Conservation (phyloP, 2,113 vertebrate genomes). For the Regulus satrapa region DNA sequence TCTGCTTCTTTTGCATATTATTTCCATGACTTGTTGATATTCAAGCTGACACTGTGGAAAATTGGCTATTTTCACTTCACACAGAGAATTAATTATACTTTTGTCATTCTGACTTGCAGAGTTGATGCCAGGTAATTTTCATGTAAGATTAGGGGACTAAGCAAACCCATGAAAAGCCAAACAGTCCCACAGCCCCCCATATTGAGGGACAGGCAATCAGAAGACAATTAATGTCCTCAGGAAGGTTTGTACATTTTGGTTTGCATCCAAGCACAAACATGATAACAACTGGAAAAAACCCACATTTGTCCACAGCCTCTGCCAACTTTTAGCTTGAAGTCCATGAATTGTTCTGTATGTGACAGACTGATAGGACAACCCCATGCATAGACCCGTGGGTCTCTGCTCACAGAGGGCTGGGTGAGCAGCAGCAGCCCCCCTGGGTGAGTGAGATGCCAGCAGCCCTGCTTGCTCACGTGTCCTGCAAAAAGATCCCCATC, state of each 20-base stretch:
- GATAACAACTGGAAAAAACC: neutral
- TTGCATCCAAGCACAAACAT: neutral
- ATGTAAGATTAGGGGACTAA: neutral
- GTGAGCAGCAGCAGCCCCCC: neutral
- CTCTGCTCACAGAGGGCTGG: fast-evolving
- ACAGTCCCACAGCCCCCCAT: fast-evolving
- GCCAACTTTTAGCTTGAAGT: neutral
- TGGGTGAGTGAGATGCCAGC: neutral
- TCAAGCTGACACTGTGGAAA: neutral
- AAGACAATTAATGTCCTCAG: neutral
- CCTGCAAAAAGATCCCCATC: neutral
- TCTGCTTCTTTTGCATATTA: neutral
- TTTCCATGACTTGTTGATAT: neutral
- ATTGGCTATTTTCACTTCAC: constrained; percentile 8
- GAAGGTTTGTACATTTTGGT: constrained; percentile 8
- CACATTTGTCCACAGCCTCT: neutral
- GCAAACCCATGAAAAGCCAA: neutral
- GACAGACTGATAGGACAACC: neutral
- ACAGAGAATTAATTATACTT: constrained; percentile 23
- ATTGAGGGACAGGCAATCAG: neutral
- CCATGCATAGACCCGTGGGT: fast-evolving
- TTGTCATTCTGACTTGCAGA: neutral
- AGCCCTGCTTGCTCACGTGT: neutral
- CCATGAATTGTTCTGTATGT: neutral
- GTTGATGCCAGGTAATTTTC: constrained; percentile 18